A percentile compares a stretch with the other conserved stretches of the same genome.
phyloP scores from a whole-genome alignment of 2,113 vertebrate genomes.

The Vulpes vulpes region DNA sequence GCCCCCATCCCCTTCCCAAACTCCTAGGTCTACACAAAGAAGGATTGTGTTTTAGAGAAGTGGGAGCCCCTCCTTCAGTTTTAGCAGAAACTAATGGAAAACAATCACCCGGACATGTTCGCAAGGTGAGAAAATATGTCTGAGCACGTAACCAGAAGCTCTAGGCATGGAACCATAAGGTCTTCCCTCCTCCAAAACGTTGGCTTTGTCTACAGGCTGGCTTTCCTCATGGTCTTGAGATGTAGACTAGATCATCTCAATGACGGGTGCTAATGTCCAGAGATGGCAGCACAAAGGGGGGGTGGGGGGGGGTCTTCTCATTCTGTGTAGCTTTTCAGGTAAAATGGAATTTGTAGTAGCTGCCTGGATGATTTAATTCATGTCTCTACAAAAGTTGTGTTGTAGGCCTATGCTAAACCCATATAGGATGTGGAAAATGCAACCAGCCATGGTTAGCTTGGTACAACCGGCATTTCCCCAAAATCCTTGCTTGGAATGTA shows the following conservation, averaged over 20 bases:
- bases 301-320: rapidly evolving
- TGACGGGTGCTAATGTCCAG: no score
- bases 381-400: neutral
- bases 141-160: no score
- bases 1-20: no score
- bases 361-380: no score
- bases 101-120: neutral
- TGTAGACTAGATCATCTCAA: neutral
- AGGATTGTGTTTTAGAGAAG: neutral
- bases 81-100: neutral
- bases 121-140: neutral
- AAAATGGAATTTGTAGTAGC: neutral
- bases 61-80: neutral
- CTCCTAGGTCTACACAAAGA: neutral
- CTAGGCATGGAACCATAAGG: neutral
- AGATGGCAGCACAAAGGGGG: neutral
- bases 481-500: neutral
- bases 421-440: neutral
- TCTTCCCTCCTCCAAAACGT: no score
- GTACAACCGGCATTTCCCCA: no score
- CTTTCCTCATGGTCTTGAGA: neutral
- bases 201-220: neutral
- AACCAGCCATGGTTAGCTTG: neutral
- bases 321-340: neutral
- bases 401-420: rapidly evolving